Conservation (phyloP, 1,140 invertebrate genomes). For the Sminthurides bifidus region DNA sequence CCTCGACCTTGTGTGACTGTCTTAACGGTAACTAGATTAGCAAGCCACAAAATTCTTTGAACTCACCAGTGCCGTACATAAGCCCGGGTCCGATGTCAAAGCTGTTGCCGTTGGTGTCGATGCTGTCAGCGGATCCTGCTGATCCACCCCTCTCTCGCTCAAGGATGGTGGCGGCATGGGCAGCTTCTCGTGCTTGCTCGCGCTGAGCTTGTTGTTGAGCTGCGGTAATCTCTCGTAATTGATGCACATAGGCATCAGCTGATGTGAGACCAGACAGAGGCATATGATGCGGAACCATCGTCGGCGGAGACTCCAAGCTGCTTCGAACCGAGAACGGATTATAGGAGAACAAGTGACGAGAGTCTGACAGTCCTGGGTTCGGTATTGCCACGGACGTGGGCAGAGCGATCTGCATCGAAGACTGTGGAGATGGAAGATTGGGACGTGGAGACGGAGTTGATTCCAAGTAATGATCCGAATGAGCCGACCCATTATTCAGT, state of each 20-base stretch:
- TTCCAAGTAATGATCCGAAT: conserved; percentile 20
- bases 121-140: conserved; percentile 15
- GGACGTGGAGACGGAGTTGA: conserved; percentile 40
- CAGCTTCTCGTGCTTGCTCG: conserved; percentile 1
- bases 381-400: conserved; percentile 90
- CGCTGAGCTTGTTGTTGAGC: conserved; percentile 11
- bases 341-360: conserved; percentile 75
- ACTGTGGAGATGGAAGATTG: conserved; percentile 49
- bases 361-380: conserved; percentile 88
- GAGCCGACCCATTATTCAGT: conserved; percentile 42
- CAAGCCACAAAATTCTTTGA: too few species aligned
- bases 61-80: conserved; percentile 7
- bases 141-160: conserved; percentile 11
- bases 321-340: conserved; percentile 50
- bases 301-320: conserved; percentile 32
- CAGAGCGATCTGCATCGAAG: conserved; percentile 71
- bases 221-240: conserved; percentile 40
- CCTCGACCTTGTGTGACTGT: too few species aligned
- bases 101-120: conserved; percentile 5
- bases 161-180: background rate
- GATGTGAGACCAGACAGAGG: too few species aligned
- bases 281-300: conserved; percentile 35
- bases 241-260: conserved; percentile 33
- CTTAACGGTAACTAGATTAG: too few species aligned
- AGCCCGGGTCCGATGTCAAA: background rate